Evolutionary conservation across 1,140 invertebrate genomes (phyloP).

Genomic region (Lucilia sericata): DNA sequence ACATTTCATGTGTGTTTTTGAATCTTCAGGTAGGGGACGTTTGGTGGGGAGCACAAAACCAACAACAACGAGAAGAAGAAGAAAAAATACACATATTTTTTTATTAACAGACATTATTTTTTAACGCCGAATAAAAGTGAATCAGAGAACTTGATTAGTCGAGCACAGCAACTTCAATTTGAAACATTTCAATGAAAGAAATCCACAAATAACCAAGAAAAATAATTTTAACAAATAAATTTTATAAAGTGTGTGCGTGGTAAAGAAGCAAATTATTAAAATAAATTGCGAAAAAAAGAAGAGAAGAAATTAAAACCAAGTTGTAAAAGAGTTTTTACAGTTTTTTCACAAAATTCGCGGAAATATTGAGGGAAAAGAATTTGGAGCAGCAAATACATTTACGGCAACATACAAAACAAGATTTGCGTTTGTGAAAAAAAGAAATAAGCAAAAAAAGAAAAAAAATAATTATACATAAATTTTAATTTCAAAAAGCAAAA

Average conservation of each 20-base stretch:
- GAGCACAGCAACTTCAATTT: conserved; percentile 25
- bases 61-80: neutral
- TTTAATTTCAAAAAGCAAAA: neutral
- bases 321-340: neutral
- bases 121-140: conserved; percentile 31
- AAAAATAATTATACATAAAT: neutral
- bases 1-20: neutral
- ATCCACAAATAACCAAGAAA: neutral
- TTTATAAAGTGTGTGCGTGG: conserved; percentile 18
- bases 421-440: neutral
- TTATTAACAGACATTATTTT: conserved; percentile 14
- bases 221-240: conserved; percentile 1
- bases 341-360: neutral
- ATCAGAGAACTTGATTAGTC: conserved; percentile 38
- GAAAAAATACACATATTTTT: conserved; percentile 34
- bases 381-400: conserved; percentile 5
- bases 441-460: neutral
- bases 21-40: conserved; percentile 28
- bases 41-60: conserved; percentile 9
- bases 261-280: neutral
- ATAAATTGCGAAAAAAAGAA: neutral
- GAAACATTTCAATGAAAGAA: conserved; percentile 8
- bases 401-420: conserved; percentile 1
- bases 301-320: neutral
- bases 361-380: neutral